Evolutionary conservation across 2,797 vertebrate species (phyloP).

Genomic region (Lepilemur ruficaudatus): DNA sequence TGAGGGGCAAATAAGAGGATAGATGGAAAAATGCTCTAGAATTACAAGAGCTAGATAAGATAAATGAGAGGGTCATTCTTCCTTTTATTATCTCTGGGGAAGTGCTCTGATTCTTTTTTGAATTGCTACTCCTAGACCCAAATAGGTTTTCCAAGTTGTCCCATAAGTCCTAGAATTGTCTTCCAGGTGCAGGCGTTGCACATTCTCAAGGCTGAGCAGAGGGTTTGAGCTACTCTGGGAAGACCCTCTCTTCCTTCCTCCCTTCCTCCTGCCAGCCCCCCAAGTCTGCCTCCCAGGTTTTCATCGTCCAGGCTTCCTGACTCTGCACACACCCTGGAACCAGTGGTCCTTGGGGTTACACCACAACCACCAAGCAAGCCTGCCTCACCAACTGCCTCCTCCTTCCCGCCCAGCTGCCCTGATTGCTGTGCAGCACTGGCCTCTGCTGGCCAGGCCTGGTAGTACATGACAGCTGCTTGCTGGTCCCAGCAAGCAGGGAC

Average conservation of each 20-base stretch:
- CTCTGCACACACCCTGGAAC: background rate
- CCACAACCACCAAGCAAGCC: background rate
- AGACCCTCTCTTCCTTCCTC: background rate
- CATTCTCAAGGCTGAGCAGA: background rate
- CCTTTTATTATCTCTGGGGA: background rate
- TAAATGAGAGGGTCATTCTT: background rate
- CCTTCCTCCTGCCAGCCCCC: background rate
- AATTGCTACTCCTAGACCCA: background rate
- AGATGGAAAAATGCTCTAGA: background rate
- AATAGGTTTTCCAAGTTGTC: background rate
- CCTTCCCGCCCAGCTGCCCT: rapidly evolving
- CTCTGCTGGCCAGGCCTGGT: conserved; percentile 34
- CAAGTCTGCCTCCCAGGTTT: background rate
- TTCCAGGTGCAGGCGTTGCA: background rate
- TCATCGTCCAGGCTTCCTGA: background rate
- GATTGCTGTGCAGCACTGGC: background rate
- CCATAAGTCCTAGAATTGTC: background rate
- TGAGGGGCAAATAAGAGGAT: background rate
- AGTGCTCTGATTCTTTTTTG: background rate
- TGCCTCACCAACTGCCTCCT: background rate
- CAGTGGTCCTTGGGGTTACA: background rate
- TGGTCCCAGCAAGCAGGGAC: rapidly evolving
- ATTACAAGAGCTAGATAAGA: no score
- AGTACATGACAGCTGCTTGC: background rate
- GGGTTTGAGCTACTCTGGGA: background rate